phyloP scores from a whole-genome alignment of 64 coral and sea anemone genomes.

The Exaiptasia diaphana region DNA sequence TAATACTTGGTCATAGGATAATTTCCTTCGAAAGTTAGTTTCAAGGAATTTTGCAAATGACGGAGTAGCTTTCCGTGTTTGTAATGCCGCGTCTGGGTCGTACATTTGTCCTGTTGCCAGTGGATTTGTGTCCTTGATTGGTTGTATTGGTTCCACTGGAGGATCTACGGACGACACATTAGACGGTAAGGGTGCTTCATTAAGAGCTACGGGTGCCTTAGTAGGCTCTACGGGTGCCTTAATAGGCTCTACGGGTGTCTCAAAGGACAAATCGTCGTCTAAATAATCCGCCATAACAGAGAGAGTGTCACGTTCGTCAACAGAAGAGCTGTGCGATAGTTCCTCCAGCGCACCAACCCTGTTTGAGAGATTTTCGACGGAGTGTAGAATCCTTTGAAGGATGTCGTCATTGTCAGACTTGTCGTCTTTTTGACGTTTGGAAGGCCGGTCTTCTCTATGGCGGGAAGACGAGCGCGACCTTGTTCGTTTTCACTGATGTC shows the following conservation, averaged over 20 bases:
- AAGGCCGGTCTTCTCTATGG: not conserved
- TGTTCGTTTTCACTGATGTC: not conserved
- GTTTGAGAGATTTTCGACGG: not conserved
- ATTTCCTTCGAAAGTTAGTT: conserved; percentile 30
- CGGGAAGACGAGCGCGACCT: not conserved
- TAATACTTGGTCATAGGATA: conserved; percentile 19
- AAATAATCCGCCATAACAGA: not conserved
- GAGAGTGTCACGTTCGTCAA: not conserved
- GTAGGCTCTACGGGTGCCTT: not conserved
- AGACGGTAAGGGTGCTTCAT: not conserved
- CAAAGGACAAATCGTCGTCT: not conserved
- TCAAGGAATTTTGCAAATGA: conserved; percentile 14
- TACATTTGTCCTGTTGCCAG: not conserved
- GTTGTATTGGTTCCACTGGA: not conserved
- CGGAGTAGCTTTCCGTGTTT: not conserved
- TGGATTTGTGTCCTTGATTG: not conserved
- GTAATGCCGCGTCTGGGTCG: not conserved
- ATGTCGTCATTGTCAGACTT: not conserved
- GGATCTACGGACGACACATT: not conserved
- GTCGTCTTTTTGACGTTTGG: not conserved
- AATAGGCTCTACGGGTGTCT: conserved; percentile 2
- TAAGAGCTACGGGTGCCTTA: not conserved
- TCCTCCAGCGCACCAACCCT: not conserved
- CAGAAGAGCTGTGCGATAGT: not conserved
- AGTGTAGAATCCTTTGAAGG: not conserved